Evolutionary conservation across 2,113 vertebrate species (phyloP).

Genomic region (Gallinago jamesoni): DNA sequence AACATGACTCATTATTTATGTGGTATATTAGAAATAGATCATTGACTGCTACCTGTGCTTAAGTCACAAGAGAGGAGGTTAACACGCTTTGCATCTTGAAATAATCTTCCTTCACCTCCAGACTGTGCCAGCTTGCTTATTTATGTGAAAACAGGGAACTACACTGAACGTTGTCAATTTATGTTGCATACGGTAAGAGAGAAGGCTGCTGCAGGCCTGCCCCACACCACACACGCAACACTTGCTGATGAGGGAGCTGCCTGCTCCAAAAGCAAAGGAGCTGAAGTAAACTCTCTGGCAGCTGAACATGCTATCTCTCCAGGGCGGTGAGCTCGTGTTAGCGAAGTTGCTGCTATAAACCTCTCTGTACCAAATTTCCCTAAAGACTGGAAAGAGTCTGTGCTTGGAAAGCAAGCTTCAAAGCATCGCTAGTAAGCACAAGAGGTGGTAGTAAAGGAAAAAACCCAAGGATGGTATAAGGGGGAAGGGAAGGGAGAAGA

Average conservation of each 20-base stretch:
- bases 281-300: not conserved
- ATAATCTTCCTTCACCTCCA: constrained; percentile 30
- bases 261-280: not conserved
- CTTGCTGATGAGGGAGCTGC: not conserved
- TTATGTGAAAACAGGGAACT: not conserved
- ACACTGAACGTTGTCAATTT: not conserved
- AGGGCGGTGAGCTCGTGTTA: not conserved
- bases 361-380: not conserved
- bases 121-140: not conserved
- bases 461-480: not conserved
- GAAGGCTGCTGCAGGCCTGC: not conserved
- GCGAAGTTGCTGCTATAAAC: not conserved
- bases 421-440: not conserved
- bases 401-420: not conserved
- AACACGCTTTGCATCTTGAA: constrained; percentile 32
- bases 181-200: not conserved
- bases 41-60: constrained; percentile 31
- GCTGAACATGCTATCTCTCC: not conserved
- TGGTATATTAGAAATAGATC: constrained; percentile 48
- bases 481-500: not conserved
- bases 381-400: not conserved
- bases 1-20: constrained; percentile 20
- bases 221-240: not conserved
- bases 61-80: constrained; percentile 31
- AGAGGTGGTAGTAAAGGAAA: not conserved